Percentiles rank a stretch among this genome's conserved stretches.
Evolutionary conservation across 2,797 vertebrate genomes (phyloP).

Genomic region (Gallinago stenura): DNA sequence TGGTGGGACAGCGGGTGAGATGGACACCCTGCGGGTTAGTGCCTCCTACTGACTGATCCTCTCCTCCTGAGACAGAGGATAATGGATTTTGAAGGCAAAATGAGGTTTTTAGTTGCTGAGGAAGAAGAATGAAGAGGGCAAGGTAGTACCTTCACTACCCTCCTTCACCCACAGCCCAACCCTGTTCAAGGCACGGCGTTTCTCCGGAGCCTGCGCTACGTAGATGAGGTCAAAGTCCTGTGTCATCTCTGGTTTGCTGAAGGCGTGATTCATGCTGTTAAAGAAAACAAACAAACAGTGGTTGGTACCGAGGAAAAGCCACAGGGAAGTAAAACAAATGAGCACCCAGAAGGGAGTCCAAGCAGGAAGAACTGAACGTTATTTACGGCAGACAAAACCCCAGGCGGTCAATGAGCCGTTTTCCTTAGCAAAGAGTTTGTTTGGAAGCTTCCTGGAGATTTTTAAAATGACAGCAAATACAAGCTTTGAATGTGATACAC

Average conservation of each 20-base stretch:
- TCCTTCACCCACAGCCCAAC: neutral
- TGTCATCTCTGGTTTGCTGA: neutral
- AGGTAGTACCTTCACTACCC: fast-evolving
- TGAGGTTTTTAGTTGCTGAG: neutral
- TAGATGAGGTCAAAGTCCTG: neutral
- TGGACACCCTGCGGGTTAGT: neutral
- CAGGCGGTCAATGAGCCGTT: neutral
- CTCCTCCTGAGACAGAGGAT: neutral
- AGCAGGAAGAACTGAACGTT: neutral
- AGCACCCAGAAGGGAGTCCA: neutral
- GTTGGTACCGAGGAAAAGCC: neutral
- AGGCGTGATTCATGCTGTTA: neutral
- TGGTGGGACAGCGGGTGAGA: neutral
- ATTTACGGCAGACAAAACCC: neutral
- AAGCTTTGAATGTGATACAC: neutral
- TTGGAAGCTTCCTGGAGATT: conserved; percentile 8
- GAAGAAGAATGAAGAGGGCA: neutral
- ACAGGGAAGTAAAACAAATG: neutral
- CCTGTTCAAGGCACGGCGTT: fast-evolving
- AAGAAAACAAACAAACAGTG: neutral
- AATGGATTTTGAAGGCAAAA: neutral
- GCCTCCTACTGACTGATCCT: neutral
- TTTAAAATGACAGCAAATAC: neutral
- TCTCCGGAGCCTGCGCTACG: fast-evolving
- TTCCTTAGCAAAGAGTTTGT: neutral